phyloP scores from a whole-genome alignment of 2,113 vertebrate species.

The Serilophus lunatus region DNA sequence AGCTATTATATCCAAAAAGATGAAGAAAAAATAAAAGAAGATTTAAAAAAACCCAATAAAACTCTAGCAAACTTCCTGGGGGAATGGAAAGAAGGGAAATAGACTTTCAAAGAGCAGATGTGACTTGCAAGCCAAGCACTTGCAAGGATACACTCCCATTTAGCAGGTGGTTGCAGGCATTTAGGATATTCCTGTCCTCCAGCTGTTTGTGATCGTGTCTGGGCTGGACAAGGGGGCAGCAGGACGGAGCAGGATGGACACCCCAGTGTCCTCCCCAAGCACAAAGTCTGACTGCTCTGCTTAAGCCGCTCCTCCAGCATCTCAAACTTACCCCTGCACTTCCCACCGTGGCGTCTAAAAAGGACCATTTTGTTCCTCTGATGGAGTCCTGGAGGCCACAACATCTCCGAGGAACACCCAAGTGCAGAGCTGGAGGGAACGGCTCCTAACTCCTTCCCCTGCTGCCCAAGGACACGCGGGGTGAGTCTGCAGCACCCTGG shows the following conservation, averaged over 20 bases:
- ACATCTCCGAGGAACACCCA: fast-evolving
- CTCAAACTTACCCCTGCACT: not conserved
- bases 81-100: not conserved
- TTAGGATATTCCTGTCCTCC: not conserved
- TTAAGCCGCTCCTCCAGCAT: not conserved
- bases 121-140: constrained; percentile 15
- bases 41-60: not conserved
- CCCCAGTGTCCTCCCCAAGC: not conserved
- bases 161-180: not conserved
- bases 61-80: not conserved
- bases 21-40: not conserved
- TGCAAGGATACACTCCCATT: not conserved
- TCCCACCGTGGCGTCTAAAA: not conserved
- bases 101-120: constrained; percentile 11
- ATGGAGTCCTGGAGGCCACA: not conserved
- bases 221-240: not conserved
- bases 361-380: not conserved
- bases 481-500: not conserved
- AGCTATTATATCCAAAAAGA: not conserved
- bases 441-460: not conserved
- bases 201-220: not conserved
- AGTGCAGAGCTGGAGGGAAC: not conserved
- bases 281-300: not conserved
- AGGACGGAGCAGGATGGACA: not conserved
- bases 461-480: not conserved